These are phyloP conservation scores for Emydoidea blandingii DNA, from an alignment of 2,797 vertebrate genomes.

Conservation along the genomic window DNA sequence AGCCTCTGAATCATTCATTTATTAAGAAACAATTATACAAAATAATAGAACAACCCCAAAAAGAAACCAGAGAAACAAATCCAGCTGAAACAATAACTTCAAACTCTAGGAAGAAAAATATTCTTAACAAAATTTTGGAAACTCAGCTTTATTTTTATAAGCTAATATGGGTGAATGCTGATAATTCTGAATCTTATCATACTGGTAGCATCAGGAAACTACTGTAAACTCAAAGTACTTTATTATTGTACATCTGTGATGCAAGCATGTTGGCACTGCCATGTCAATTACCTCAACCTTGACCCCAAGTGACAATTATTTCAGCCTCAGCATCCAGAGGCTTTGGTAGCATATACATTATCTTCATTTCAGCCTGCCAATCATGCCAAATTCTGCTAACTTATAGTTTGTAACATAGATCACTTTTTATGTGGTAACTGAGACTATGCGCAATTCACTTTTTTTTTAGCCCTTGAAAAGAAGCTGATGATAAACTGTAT, in stretches of 20 bases:
- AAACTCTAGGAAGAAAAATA: background rate
- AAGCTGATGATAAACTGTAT: background rate
- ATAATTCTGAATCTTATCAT: background rate
- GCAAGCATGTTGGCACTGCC: background rate
- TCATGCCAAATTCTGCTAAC: background rate
- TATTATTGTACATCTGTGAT: background rate
- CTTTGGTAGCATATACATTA: background rate
- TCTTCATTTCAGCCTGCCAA: background rate
- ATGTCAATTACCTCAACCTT: background rate
- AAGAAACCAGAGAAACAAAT: background rate
- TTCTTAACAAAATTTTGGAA: background rate
- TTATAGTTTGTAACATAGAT: background rate
- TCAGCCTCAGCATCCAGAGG: background rate
- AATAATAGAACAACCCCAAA: background rate
- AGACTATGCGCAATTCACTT: background rate
- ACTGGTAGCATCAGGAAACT: background rate
- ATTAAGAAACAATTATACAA: background rate
- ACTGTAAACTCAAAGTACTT: background rate
- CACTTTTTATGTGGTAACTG: background rate
- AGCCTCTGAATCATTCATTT: background rate
- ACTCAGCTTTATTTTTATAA: background rate
- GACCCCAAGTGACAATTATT: background rate
- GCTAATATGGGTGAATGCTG: background rate
- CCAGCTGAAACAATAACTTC: background rate
- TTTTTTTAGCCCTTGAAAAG: background rate